These are phyloP conservation scores for Onychorhynchus coronatus DNA, from an alignment of 2,113 vertebrate genomes.

Conservation along the genomic window DNA sequence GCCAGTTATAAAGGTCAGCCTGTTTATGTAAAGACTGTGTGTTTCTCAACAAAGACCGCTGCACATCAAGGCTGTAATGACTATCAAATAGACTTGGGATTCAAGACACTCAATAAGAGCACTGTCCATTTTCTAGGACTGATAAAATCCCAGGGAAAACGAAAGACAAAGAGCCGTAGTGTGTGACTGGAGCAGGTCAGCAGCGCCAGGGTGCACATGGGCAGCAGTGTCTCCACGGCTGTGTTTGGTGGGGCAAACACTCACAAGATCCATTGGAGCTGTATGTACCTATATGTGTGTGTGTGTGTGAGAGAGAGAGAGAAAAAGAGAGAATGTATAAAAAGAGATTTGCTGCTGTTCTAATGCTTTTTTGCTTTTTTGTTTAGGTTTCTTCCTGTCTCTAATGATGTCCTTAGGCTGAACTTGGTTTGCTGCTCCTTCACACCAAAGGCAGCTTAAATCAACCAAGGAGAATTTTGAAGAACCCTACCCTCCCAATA, in stretches of 20 bases:
- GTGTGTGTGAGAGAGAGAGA: too few relatives aligned
- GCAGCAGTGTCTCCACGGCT: neutral
- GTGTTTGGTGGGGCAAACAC: neutral
- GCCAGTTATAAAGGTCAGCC: neutral
- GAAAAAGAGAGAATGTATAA: neutral
- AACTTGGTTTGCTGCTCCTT: neutral
- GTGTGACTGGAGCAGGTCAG: neutral
- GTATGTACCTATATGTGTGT: accelerated
- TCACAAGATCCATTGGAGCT: neutral
- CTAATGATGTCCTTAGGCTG: neutral
- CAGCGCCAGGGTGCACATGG: neutral
- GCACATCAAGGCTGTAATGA: neutral
- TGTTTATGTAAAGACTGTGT: neutral
- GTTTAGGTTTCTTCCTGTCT: neutral
- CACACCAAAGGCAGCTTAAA: neutral
- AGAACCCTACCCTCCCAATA: too few relatives aligned
- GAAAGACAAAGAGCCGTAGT: neutral
- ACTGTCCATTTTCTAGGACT: neutral
- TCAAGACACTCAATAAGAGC: neutral
- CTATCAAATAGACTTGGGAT: neutral
- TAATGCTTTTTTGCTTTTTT: neutral
- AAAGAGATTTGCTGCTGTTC: neutral
- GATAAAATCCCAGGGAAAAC: neutral
- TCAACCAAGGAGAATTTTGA: neutral
- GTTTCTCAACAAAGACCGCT: neutral